Evolutionary conservation across 2,888 invertebrate species (phyloP), one percentile per base, ranked within the genome.

Genomic region (Macroteleia sp.): DNA sequence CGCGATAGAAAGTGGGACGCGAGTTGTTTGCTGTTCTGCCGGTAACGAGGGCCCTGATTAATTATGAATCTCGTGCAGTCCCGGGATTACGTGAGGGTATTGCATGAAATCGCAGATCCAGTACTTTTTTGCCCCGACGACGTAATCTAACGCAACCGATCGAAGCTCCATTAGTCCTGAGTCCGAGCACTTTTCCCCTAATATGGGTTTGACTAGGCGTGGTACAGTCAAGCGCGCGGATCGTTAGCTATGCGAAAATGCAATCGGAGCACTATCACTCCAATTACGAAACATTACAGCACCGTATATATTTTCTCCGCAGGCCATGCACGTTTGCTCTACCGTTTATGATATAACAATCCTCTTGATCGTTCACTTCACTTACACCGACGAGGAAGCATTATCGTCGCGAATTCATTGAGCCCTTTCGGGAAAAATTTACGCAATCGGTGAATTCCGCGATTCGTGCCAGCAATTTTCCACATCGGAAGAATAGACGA

Each of bases 261-360:
- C 86, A 85, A 87, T 88, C 83, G 84, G 71, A 66, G 77, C 80
- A 81, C 83, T 83, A 86, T 87, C 86, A 82, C 79, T 85, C 81
- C 85, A 87, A 88, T 90, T 90, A 87, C 88, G 89, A 91, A 87
- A 89, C 80, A 82, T 89, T 87, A 87, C 86, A 79, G 83, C 86
- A 85, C 77, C 73, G 77, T 81, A 81, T 82, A 81, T 70, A 83
- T 83, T 83, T 81, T 66, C 74, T 79, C 73, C 75, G 70, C 62
- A 71, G 59, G 64, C 62, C 46, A 61, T 75, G 52, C 77, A 77
- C 77, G 64, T 81, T 83, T 81, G 79, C n/a, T n/a, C 83, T 83
- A 81, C 77, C 66, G 73, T 83, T 86, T 82, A 82, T 85, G 85
- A 86, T 84, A 84, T 86, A 87, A 87, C 85, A 74, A 82, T 81